These are phyloP conservation scores for Bembecia ichneumoniformis DNA, from an alignment of 2,888 invertebrate species.

Conservation along the genomic window DNA sequence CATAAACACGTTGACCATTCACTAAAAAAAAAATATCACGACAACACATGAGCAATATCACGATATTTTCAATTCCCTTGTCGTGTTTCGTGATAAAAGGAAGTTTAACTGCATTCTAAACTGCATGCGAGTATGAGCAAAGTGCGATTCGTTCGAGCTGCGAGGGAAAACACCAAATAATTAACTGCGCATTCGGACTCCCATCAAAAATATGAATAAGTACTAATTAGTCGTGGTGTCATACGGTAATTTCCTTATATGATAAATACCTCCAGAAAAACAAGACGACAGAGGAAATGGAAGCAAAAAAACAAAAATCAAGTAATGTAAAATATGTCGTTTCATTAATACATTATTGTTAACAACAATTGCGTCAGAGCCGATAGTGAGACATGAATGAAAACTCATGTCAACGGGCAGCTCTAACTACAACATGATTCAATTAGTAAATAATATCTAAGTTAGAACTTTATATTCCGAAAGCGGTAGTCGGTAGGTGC, in stretches of 20 bases:
- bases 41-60: too few relatives aligned
- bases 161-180: too few relatives aligned
- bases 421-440: constrained; percentile 6
- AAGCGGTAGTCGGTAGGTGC: constrained; percentile 1
- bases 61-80: too few relatives aligned
- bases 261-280: not conserved
- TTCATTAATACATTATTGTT: not conserved
- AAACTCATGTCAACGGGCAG: constrained; percentile 5
- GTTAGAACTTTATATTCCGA: not conserved
- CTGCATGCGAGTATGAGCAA: too few relatives aligned
- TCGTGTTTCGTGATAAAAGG: too few relatives aligned
- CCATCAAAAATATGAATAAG: too few relatives aligned
- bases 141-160: too few relatives aligned
- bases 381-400: constrained; percentile 21
- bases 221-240: too few relatives aligned
- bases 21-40: too few relatives aligned
- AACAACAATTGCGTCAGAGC: constrained; percentile 1
- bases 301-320: not conserved
- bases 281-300: not conserved
- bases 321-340: not conserved
- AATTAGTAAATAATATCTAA: not conserved
- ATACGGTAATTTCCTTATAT: not conserved
- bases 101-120: too few relatives aligned
- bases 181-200: too few relatives aligned
- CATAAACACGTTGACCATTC: too few relatives aligned